These are phyloP conservation scores for Oncorhynchus keta DNA, from an alignment of 2,113 vertebrate genomes.

Conservation along the genomic window DNA sequence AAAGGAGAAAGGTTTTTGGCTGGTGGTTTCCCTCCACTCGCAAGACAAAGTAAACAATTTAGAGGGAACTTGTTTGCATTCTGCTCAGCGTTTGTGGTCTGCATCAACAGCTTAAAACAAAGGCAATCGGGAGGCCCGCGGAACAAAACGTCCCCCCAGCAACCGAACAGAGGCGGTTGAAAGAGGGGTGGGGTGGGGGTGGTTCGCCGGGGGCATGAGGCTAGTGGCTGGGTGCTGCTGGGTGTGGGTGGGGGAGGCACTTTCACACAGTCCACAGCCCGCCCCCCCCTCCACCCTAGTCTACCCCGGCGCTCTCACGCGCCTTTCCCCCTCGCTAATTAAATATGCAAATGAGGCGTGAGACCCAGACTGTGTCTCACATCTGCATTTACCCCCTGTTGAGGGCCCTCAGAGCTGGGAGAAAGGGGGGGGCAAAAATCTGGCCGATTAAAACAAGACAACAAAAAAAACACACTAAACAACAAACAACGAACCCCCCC, in stretches of 20 bases:
- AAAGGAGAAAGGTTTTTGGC: not conserved
- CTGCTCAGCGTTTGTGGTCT: constrained; percentile 81
- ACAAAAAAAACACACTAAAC: constrained; percentile 62
- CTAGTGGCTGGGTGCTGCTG: constrained; percentile 40
- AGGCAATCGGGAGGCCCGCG: constrained; percentile 85
- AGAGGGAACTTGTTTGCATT: constrained; percentile 87
- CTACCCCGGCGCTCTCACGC: constrained; percentile 82
- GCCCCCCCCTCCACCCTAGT: constrained; percentile 68
- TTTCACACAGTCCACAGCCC: constrained; percentile 82
- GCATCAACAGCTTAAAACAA: constrained; percentile 96
- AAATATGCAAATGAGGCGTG: constrained; percentile 96
- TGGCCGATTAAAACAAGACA: constrained; percentile 50
- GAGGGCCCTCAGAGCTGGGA: constrained; percentile 78
- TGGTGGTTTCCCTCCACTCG: constrained; percentile 65
- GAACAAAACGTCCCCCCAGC: constrained; percentile 86
- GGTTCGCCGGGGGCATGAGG: constrained; percentile 56
- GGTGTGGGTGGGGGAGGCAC: constrained; percentile 67
- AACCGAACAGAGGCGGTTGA: constrained; percentile 59
- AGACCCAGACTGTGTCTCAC: constrained; percentile 87
- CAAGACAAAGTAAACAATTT: constrained; percentile 89
- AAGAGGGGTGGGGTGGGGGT: constrained; percentile 46
- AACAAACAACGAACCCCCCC: constrained; percentile 45
- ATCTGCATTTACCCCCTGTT: constrained; percentile 89
- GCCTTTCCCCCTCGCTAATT: constrained; percentile 85
- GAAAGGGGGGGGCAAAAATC: constrained; percentile 10